Percentiles rank a stretch among this genome's conserved stretches.
phyloP scores from a whole-genome alignment of 2,888 invertebrate genomes.

The Nomada ferruginata region DNA sequence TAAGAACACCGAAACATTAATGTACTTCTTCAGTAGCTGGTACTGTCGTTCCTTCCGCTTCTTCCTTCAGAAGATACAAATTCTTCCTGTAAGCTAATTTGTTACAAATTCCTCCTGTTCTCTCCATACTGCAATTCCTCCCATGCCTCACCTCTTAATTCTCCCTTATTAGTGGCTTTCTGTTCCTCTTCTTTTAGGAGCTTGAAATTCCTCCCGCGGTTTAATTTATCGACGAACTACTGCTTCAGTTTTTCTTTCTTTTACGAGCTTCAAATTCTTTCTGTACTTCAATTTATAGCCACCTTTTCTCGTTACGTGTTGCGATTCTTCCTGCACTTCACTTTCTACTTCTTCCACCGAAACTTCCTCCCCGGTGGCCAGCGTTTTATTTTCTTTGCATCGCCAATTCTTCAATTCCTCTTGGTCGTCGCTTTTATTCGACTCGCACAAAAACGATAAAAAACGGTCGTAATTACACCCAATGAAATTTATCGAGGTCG shows the following conservation, averaged over 20 bases:
- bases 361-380: not conserved
- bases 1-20: conserved; percentile 11
- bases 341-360: conserved; percentile 11
- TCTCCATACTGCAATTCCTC: conserved; percentile 72
- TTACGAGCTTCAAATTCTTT: conserved; percentile 30
- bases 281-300: conserved; percentile 69
- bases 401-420: not conserved
- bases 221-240: conserved; percentile 32
- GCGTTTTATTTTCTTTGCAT: not conserved
- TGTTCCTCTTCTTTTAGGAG: conserved; percentile 79
- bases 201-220: conserved; percentile 67
- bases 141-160: conserved; percentile 81
- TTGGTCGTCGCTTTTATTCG: conserved; percentile 21
- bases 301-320: conserved; percentile 62
- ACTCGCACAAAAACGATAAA: conserved; percentile 9
- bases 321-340: conserved; percentile 17
- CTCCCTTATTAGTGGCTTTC: conserved; percentile 78
- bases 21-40: conserved; percentile 37
- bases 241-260: conserved; percentile 10
- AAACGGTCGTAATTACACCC: conserved; percentile 54
- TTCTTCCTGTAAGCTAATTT: conserved; percentile 72
- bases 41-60: conserved; percentile 57
- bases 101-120: conserved; percentile 65
- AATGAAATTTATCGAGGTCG: conserved; percentile 65
- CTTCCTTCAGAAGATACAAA: conserved; percentile 45